Evolutionary conservation across 2,888 invertebrate genomes (phyloP), one percentile per base, ranked within the genome.

Genomic region (Cataglyphis rosenhaueri): DNA sequence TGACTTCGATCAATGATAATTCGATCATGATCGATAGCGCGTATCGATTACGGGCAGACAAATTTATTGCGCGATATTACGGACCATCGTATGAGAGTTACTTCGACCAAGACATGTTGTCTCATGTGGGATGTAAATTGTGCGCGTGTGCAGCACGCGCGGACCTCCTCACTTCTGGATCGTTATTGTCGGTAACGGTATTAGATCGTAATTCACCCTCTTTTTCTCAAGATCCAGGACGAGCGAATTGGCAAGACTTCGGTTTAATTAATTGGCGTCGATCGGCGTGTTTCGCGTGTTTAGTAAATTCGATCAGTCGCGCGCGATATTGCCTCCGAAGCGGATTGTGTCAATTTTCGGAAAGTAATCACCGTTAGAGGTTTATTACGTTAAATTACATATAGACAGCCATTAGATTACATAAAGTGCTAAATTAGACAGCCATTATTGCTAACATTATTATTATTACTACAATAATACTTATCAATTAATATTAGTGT

Each of bases 121-220:
- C 35, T 32, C 57, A 25, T 25, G 57, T 32, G 44, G 35, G 48
- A 66, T 44, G 62, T 18, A 61, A 62, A 74, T 55, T 81, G 25
- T 25, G 48, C 74, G 59, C 57, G 76, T 65, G 44, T 59, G 78
- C 57, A 44, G 55, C 70, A 66, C 57, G 78, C 78, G 44, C 78
- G 32, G 57, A 65, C 21, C 21, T 21, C 65, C 32, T 75, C 32
- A 65, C 66, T 79, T 71, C 62, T 52, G 61, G 59, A 44, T 25
- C 65, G 68, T 82, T 82, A 82, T 82, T 82, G 82, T 82, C 82
- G 79, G 48, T 82, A 78, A 75, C 66, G 82, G 82, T 68, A 82
- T 78, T 78, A 68, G 66, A 79, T 82, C 62, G 57, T 65, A 32
- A 76, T 81, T 75, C 48, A 52, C 76, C n/a, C 48, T 57, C 65